Conservation (phyloP, 2,888 invertebrate species). For the Diplazon laetatorius region DNA sequence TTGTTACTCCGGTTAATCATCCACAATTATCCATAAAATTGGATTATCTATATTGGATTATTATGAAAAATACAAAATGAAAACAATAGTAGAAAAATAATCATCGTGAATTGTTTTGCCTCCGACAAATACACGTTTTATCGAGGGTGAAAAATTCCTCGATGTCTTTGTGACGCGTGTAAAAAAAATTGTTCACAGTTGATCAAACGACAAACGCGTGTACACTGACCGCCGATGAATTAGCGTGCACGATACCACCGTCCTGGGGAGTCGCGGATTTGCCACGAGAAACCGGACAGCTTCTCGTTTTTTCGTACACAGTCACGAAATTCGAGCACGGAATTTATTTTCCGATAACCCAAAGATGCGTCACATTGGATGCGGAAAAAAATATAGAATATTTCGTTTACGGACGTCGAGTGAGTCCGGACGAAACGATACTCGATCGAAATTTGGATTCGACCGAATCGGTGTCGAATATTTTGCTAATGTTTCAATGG, state of each 20-base stretch:
- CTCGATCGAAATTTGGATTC: conserved; percentile 10
- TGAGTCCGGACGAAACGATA: not conserved
- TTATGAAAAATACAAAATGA: no score
- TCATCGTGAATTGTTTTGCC: no score
- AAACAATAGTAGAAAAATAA: no score
- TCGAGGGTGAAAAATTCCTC: no score
- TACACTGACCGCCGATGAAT: not conserved
- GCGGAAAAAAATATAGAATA: conserved; percentile 20
- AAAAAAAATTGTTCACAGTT: not conserved
- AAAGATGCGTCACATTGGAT: conserved; percentile 23
- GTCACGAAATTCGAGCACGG: not conserved
- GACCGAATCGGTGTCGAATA: not conserved
- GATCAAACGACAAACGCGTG: not conserved
- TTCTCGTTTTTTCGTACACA: conserved; percentile 18
- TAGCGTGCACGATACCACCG: not conserved
- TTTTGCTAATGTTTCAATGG: conserved; percentile 20
- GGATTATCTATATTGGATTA: no score
- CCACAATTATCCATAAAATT: no score
- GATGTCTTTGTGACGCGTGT: not conserved
- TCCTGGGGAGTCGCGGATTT: conserved; percentile 19
- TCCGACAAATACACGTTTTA: no score
- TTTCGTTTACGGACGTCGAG: conserved; percentile 23
- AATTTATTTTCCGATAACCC: conserved; percentile 16
- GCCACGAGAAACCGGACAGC: conserved; percentile 10
- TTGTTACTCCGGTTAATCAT: no score